These are phyloP conservation scores for Aegithalos caudatus DNA, from an alignment of 2,113 vertebrate species.

Conservation along the genomic window DNA sequence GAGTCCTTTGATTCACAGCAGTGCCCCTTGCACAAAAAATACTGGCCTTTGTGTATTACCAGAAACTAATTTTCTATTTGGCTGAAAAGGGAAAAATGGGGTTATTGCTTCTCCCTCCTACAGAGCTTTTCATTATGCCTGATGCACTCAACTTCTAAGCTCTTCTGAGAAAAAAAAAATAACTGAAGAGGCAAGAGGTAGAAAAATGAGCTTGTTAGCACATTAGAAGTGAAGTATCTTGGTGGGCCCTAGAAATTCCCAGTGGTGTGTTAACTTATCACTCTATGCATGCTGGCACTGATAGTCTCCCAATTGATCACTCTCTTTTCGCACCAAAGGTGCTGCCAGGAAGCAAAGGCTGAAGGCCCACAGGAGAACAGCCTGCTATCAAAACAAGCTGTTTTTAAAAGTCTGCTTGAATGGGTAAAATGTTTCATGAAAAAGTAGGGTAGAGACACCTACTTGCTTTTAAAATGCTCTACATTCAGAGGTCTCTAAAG, in stretches of 20 bases:
- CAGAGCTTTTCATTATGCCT: slow-evolving; percentile 92
- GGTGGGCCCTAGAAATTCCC: slow-evolving; percentile 85
- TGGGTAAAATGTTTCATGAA: slow-evolving; percentile 78
- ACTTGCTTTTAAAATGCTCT: slow-evolving; percentile 78
- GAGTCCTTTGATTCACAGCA: slow-evolving; percentile 87
- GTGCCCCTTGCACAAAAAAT: slow-evolving; percentile 88
- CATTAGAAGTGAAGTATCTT: slow-evolving; percentile 90
- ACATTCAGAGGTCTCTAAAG: slow-evolving; percentile 77
- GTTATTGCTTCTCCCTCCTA: slow-evolving; percentile 88
- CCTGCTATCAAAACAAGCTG: slow-evolving; percentile 86
- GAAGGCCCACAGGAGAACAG: slow-evolving; percentile 81
- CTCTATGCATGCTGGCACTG: slow-evolving; percentile 88
- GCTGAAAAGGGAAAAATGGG: slow-evolving; percentile 92
- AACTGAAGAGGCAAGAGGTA: slow-evolving; percentile 86
- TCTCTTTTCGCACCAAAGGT: slow-evolving; percentile 83
- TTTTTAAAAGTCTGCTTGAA: slow-evolving; percentile 83
- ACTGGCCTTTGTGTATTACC: slow-evolving; percentile 94
- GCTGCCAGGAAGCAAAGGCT: slow-evolving; percentile 84
- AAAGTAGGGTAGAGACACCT: slow-evolving; percentile 79
- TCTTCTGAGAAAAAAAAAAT: slow-evolving; percentile 86
- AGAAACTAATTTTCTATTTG: slow-evolving; percentile 98
- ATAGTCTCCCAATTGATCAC: slow-evolving; percentile 88
- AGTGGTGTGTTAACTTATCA: slow-evolving; percentile 89
- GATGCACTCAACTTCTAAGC: slow-evolving; percentile 90
- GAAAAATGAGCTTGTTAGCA: slow-evolving; percentile 96